These are phyloP conservation scores for Boloria selene DNA, from an alignment of 2,888 invertebrate species.

Conservation along the genomic window DNA sequence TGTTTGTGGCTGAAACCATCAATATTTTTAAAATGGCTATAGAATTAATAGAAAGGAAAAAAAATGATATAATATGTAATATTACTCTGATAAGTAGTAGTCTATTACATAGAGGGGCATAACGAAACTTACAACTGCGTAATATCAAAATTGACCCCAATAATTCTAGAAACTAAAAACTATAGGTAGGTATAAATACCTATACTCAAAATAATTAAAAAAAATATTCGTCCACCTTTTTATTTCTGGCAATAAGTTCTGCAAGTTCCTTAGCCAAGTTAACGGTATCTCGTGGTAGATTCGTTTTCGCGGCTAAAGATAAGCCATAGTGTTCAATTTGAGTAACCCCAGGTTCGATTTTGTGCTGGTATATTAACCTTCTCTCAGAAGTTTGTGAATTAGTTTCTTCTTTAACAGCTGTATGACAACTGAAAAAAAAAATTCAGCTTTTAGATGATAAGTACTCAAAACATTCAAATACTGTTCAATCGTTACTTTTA, in stretches of 20 bases:
- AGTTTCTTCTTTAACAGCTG: constrained; percentile 63
- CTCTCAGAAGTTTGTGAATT: constrained; percentile 52
- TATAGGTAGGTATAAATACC: no score
- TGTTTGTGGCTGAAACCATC: constrained; percentile 54
- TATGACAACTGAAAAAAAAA: constrained; percentile 57
- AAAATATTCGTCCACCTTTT: constrained; percentile 54
- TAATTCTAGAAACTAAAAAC: no score
- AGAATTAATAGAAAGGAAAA: neutral
- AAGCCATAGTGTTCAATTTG: constrained; percentile 85
- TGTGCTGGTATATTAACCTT: constrained; percentile 84
- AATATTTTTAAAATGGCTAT: neutral
- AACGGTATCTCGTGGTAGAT: constrained; percentile 82
- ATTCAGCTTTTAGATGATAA: neutral
- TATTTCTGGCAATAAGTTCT: constrained; percentile 58
- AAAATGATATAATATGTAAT: no score
- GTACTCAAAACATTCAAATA: no score
- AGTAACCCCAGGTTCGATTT: constrained; percentile 83
- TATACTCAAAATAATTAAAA: neutral
- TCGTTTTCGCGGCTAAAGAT: constrained; percentile 83
- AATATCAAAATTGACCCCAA: no score
- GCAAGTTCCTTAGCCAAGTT: constrained; percentile 77
- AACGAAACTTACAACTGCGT: no score
- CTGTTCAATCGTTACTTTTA: no score
- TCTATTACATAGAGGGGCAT: no score
- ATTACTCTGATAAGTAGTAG: no score